Evolutionary conservation across 92 coral and sea anemone species (phyloP).

Genomic region (Actinostola sp.): DNA sequence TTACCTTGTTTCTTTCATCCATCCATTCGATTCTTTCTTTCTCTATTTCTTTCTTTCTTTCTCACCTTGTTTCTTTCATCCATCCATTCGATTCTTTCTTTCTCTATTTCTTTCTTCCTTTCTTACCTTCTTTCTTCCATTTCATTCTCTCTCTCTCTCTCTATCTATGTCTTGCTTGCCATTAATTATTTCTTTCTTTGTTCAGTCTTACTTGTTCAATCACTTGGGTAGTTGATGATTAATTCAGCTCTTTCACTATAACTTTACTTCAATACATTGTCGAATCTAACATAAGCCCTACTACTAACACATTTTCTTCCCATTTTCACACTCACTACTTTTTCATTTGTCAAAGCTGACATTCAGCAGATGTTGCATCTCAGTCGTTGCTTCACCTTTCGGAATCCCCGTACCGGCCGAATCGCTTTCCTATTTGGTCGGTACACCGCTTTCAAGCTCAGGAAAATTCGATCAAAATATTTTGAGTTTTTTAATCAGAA

Average conservation of each 20-base stretch:
- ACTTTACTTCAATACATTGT: background rate
- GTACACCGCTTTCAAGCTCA: background rate
- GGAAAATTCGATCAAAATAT: background rate
- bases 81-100: background rate
- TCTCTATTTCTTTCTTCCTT: background rate
- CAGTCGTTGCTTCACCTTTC: background rate
- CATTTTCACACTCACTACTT: background rate
- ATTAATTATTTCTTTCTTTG: background rate
- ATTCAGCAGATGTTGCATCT: background rate
- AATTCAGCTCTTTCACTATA: too few species aligned
- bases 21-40: too few species aligned
- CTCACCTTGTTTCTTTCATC: background rate
- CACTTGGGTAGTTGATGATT: too few species aligned
- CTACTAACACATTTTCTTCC: background rate
- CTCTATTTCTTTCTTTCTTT: background rate
- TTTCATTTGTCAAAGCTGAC: conserved; percentile 1
- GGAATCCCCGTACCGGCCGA: background rate
- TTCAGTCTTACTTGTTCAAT: too few species aligned
- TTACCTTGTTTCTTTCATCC: background rate
- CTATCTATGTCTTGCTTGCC: background rate
- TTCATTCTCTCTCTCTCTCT: background rate
- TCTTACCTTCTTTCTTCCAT: background rate
- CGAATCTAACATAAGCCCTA: background rate
- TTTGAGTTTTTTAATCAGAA: too few species aligned
- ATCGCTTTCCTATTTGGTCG: too few species aligned